Base-by-base conservation (phyloP, 2,888 invertebrate species). In the Lasiommata megera region DNA sequence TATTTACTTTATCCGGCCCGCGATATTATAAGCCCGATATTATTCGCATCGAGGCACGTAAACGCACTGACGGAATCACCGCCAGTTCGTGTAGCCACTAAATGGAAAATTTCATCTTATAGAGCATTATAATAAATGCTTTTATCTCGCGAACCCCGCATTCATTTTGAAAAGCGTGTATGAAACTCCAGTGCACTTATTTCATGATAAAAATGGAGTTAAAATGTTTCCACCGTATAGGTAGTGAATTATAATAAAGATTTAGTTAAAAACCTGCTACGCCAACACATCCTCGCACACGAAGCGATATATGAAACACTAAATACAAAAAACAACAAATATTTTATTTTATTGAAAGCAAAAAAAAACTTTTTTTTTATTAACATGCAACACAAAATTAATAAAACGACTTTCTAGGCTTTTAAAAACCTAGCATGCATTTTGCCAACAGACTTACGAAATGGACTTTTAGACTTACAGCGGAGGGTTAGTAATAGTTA, bases 61-160 rank as follows among this genome's bases (percentile, higher is more conserved):
- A 28, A 29, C 38, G 14, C 17, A 51, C 23, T 29, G 28, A 51
- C 38, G 16, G 50, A 16, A 37, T 51, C 50, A 40, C 14, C 11
- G 28, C 28, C 50, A 38, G 16, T 37, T 51, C 23, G 38, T 28
- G 50, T 29, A 51, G 50, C 29, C 50, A 51, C 50, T 51, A 38
- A 51, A 51, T 38, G 38, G 38, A 51, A 51, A 51, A 40, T 51
- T 51, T 51, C 50, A 51, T 51, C 50, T 51, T 38, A 38, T 51
- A 51, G 28, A 38, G 50, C 37, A 50, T 50, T 50, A 50, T 11
- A 50, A 50, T 50, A 50, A n/a, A 38, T 50, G 38, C 38, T 51
- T 51, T 38, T 51, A 51, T 38, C 50, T 51, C 28, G 50, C 38
- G 29, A 40, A 29, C 48, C 36, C 23, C 29, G 38, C 50, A 51